Base-by-base conservation (phyloP, 2,888 invertebrate species). In the Eretmocerus hayati region DNA sequence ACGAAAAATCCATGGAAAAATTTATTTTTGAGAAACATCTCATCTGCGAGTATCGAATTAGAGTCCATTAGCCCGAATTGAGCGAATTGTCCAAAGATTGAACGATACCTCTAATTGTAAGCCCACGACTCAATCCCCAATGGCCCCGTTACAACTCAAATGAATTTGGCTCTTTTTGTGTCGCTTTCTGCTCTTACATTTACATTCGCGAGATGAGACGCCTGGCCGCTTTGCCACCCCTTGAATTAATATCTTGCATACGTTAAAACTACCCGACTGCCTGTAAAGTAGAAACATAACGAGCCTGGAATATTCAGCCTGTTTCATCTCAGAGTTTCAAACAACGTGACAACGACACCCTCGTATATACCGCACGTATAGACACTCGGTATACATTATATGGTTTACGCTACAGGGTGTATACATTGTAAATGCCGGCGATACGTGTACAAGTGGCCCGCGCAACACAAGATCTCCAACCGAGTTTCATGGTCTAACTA, bases 191-290 rank as follows among this genome's bases (percentile, higher is more conserved):
- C 43, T 30, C 40, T 30, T 33, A 40, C 46, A 43, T 46, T 42
- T 49, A 47, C 35, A 22, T 51, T 38, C 42, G 48, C 21, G 11
- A 46, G 13, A 37, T 50, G 59, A 60, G 61, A 58, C 56, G 58
- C 61, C 59, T 56, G 58, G 66, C 65, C 67, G 67, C 65, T 69
- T 67, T 67, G 63, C 61, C 60, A 59, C 60, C 56, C 65, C 68
- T 69, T 65, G 64, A 67, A 67, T 70, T 69, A 66, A 60, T 59
- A 58, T 62, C 60, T 59, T 60, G 61, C 62, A 58, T 45, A 52
- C 42, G 35, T 39, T 51, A 42, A 16, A 9, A 26, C 26, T 11
- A 6, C 26, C 26, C 26, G 26, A 26, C 26, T 11, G 8, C 26
- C 26, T 6, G 26, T 6, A 9, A 26, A 1, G 26, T 26, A 26